Base-by-base conservation (phyloP, 1,140 invertebrate species). In the Belonocnema kinseyi region DNA sequence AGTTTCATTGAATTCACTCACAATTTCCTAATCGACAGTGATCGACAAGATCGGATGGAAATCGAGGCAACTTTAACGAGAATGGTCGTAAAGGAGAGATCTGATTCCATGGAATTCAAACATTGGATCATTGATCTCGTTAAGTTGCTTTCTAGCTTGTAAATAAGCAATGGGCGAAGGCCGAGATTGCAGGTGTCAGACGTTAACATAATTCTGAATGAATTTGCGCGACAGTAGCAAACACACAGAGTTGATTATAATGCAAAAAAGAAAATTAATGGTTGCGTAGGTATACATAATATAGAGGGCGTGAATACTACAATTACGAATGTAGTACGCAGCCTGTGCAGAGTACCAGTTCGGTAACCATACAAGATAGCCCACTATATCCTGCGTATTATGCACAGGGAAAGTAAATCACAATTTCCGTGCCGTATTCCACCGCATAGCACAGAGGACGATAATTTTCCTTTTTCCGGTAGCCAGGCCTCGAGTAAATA, bases 401-500 rank as follows among this genome's bases (percentile, higher is more conserved):
- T 66, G 26, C 26, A 66, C 61, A 66, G 61, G 61, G 61, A 66
- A 66, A 66, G 61, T 66, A 66, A 66, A 66, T 66, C 61, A 66
- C 61, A 66, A 66, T 66, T 66, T 66, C 61, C 61, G 61, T 66
- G 40, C 61, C 33, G n/a, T 66, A 66, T 66, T 66, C 61, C 61
- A 66, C 58, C 26, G 5, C 40, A 33, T 66, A 66, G 26, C 21
- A 61, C 14, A 66, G 33, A 66, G 61, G 61, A 40, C 61, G 26
- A 66, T 66, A 66, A 66, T 66, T 66, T 66, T 66, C 40, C 61
- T 46, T 66, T 66, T 66, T 66, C 61, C 61, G 61, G 61, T 66
- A 13, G 13, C 16, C 33, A 40, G 61, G 26, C 61, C 40, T n/a
- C 21, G 10, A 66, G 61, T 33, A 66, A 66, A 66, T 66, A 66